Evolutionary conservation across 2,888 invertebrate genomes (phyloP), one percentile per base, ranked within the genome.

Genomic region (Watsonalla cultraria): DNA sequence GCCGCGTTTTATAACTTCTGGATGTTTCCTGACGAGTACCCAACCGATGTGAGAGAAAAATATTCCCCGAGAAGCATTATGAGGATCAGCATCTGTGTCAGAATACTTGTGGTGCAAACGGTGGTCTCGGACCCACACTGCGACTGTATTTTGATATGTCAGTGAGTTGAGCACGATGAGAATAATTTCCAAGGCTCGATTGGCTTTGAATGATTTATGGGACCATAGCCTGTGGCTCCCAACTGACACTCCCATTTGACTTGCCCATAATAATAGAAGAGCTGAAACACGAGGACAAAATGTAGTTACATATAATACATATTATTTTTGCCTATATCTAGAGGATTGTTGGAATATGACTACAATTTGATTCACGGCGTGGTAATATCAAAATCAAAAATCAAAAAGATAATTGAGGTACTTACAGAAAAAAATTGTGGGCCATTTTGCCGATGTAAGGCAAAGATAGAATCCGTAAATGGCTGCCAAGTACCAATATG

Each of bases 11-110:
- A 89, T 93, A 11, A 96, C 95, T 57, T 95, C 93, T 0, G 94
- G 94, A 70, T 96, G 96, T 75, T 96, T 96, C 58, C 92, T 92
- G 66, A 93, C 92, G 56, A 96, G 74, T 48, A 96, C 81, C 96
- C 96, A 97, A 13, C 96, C 96, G 52, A 96, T 90, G 78, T 97
- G 96, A 0, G 96, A 91, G 80, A 95, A 97, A 90, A 96, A 96
- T 82, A 97, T 95, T 6, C 96, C 97, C 37, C 95, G 86, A 11
- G 74, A 93, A 2, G 95, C 93, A 73, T 95, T 95, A 76, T 96
- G 95, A 0, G 96, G 96, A 76, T 96, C 95, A 0, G 95, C 95
- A 72, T 95, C 92, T 0, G 95, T 96, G 72, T 96, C 95, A 55
- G 93, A 93, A 85, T 92, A 95, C 70, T 68, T 67, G 47, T 84